Percentiles rank a stretch among this genome's conserved stretches.
Evolutionary conservation across 2,888 invertebrate genomes (phyloP).

Genomic region (Hyalella azteca): DNA sequence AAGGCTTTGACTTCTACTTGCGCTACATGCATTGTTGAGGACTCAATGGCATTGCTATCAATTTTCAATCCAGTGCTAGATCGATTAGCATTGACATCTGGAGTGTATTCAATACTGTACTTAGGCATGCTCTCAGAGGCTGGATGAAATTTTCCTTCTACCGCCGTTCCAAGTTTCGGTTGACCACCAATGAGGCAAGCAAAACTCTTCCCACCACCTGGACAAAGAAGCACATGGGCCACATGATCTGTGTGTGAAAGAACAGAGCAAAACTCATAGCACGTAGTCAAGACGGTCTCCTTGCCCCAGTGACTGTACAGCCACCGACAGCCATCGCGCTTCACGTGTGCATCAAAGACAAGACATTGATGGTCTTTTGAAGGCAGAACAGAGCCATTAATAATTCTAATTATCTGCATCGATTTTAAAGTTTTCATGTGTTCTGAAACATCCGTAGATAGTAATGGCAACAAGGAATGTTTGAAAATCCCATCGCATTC

Average conservation of each 20-base stretch:
- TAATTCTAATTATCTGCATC: background rate
- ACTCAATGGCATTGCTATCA: no score
- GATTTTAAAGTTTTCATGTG: background rate
- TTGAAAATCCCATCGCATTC: background rate
- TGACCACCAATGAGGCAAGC: conserved; percentile 1
- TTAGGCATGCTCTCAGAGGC: no score
- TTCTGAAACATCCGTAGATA: background rate
- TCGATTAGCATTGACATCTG: no score
- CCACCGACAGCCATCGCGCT: background rate
- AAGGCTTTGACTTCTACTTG: no score
- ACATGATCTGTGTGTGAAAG: background rate
- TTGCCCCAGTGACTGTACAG: background rate
- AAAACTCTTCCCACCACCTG: background rate
- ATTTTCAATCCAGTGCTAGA: no score
- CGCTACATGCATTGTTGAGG: no score
- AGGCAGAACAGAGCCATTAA: background rate
- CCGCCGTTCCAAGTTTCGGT: no score
- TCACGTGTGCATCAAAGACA: background rate
- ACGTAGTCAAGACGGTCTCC: background rate
- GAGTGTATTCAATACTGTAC: no score
- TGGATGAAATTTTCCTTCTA: no score
- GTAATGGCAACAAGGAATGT: background rate
- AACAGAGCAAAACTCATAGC: conserved; percentile 1
- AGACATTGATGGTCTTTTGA: background rate
- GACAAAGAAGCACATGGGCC: background rate